These are phyloP conservation scores for Pangasius macronema DNA, from an alignment of 2,797 vertebrate genomes.

Conservation along the genomic window DNA sequence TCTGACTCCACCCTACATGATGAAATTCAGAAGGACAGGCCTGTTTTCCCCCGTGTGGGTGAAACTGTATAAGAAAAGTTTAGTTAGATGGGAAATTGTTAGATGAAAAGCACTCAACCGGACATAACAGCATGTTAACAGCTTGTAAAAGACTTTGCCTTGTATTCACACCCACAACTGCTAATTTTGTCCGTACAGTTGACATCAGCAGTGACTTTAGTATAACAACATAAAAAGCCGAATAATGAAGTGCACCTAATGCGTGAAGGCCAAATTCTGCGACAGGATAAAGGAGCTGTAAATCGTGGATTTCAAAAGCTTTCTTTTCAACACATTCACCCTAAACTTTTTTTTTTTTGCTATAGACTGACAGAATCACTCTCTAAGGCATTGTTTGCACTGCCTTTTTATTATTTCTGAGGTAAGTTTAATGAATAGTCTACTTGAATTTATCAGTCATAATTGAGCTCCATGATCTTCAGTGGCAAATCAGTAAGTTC, in stretches of 20 bases:
- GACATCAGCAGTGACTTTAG: conserved; percentile 2
- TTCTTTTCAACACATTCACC: background rate
- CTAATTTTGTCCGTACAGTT: background rate
- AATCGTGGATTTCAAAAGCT: background rate
- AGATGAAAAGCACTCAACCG: background rate
- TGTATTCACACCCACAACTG: background rate
- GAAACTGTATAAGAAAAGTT: background rate
- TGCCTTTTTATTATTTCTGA: background rate
- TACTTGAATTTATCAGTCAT: background rate
- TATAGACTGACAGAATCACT: background rate
- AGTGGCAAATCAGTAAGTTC: background rate
- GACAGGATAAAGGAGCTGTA: background rate
- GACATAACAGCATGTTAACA: background rate
- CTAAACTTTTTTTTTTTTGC: background rate
- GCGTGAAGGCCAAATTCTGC: background rate
- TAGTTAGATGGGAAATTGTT: background rate
- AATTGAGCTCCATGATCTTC: background rate
- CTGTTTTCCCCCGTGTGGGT: background rate
- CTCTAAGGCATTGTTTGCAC: background rate
- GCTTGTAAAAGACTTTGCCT: background rate
- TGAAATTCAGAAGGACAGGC: background rate
- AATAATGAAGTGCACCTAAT: conserved; percentile 1
- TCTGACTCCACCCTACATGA: background rate
- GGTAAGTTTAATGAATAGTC: background rate
- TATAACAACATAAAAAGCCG: background rate